Evolutionary conservation across 2,888 invertebrate genomes (phyloP), one percentile per base, ranked within the genome.

Genomic region (Drosophila sordidapex): DNA sequence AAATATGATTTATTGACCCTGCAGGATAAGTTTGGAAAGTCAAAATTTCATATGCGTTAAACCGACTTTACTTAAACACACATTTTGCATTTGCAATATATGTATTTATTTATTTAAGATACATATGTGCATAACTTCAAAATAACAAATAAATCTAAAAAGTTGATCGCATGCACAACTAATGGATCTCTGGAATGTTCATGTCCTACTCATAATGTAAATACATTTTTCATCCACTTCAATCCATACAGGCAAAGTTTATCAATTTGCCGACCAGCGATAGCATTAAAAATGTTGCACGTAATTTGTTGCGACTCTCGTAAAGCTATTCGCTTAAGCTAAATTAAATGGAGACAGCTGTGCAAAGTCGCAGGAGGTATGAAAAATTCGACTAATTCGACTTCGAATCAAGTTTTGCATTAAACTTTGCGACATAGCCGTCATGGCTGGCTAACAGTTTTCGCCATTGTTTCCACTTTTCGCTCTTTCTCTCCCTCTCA

Each of bases 401-500:
- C 38, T 52, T 46, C 35, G 46, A 38, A 33, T 33, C 35, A 21
- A 56, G 52, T 40, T 79, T 80, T 76, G 62, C 60, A 76, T 76
- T 71, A 52, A 65, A 76, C 80, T 90, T 88, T 66, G 78, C 69
- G 69, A 62, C 63, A 69, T 43, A 64, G 57, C 68, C 90, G 86
- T 90, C 89, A 86, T 86, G 86, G 76, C 81, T 83, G 87, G 90
- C 81, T 76, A 79, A 79, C 72, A 90, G 74, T 83, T 90, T 88
- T 88, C 84, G 89, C 81, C 79, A 89, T 88, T 81, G 84, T 86
- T 81, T 51, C 43, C 54, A n/a, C 59, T 21, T 52, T 68, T 33
- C 60, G 49, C 66, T 38, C 51, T 48, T 36, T 18, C 38, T 46
- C 60, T 59, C 48, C 8, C 13, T 56, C 43, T 58, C 35, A 36